Conservation (phyloP, 2,113 vertebrate species). For the Plecturocebus donacophilus region DNA sequence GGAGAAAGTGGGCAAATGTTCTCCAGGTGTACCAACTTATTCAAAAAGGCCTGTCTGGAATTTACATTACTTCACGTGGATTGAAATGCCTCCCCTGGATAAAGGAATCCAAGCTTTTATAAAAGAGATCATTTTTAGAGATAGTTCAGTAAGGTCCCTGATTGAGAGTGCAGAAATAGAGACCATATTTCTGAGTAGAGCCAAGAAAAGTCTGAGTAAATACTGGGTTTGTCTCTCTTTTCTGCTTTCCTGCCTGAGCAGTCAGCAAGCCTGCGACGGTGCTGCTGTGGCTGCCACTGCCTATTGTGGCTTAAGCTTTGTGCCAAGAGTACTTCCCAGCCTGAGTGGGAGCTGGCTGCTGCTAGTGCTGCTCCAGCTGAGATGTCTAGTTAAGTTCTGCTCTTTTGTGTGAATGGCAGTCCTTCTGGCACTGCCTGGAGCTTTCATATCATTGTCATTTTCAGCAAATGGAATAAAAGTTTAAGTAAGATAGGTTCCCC, state of each 20-base stretch:
- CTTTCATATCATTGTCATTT: neutral
- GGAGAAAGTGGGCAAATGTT: neutral
- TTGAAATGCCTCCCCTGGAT: neutral
- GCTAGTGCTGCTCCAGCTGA: fast-evolving
- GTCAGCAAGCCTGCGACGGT: neutral
- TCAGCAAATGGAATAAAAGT: neutral
- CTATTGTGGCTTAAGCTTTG: neutral
- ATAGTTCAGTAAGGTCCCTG: neutral
- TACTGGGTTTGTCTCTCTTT: neutral
- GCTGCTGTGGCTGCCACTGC: neutral
- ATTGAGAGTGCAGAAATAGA: neutral
- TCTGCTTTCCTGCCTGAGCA: neutral
- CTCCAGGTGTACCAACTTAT: fast-evolving
- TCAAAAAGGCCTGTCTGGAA: neutral
- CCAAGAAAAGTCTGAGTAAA: neutral
- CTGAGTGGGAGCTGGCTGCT: neutral
- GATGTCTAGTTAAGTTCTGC: neutral
- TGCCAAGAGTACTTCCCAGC: neutral
- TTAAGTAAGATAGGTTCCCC: neutral
- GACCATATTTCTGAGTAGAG: neutral
- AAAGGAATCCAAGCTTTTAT: neutral
- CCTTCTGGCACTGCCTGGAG: neutral
- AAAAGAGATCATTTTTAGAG: neutral
- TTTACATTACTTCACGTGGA: neutral
- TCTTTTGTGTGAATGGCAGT: neutral